Conservation (phyloP, 23 tunicate species). For the Phallusia fumigata region DNA sequence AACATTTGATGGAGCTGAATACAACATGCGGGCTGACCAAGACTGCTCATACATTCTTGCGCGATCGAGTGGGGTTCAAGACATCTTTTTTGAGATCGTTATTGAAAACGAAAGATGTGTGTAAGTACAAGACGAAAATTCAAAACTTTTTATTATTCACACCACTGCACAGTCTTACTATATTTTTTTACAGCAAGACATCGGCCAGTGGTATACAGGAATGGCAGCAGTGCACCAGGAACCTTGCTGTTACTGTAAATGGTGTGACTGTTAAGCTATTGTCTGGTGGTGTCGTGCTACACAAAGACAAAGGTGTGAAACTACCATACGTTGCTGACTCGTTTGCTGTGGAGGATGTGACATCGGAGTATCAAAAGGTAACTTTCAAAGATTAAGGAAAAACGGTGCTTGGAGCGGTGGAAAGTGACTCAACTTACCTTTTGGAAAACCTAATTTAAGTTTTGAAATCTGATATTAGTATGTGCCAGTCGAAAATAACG, state of each 20-base stretch:
- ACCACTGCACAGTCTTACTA: neutral
- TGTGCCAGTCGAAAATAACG: too few relatives aligned
- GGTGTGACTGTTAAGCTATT: constrained; percentile 65
- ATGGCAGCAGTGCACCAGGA: constrained; percentile 81
- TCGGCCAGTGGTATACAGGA: constrained; percentile 60
- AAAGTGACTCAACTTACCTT: too few relatives aligned
- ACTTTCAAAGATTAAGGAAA: neutral
- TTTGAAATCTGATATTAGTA: too few relatives aligned
- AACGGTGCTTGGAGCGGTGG: too few relatives aligned
- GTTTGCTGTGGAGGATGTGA: constrained; percentile 93
- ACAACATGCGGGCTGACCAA: constrained; percentile 89
- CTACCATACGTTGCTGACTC: constrained; percentile 81
- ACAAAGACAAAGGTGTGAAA: constrained; percentile 54
- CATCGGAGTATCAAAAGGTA: constrained; percentile 88
- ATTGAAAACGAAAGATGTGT: constrained; percentile 94
- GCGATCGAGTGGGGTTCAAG: constrained; percentile 78
- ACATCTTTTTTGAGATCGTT: constrained; percentile 83
- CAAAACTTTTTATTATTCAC: neutral
- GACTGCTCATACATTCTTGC: constrained; percentile 98
- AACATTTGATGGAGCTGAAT: constrained; percentile 93
- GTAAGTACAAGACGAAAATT: constrained; percentile 36
- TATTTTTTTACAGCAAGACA: constrained; percentile 26
- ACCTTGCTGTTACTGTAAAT: constrained; percentile 85
- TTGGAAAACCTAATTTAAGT: too few relatives aligned
- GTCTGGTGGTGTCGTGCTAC: constrained; percentile 91